Conservation (phyloP, 2,888 invertebrate genomes). For the Opisthograptis luteolata region DNA sequence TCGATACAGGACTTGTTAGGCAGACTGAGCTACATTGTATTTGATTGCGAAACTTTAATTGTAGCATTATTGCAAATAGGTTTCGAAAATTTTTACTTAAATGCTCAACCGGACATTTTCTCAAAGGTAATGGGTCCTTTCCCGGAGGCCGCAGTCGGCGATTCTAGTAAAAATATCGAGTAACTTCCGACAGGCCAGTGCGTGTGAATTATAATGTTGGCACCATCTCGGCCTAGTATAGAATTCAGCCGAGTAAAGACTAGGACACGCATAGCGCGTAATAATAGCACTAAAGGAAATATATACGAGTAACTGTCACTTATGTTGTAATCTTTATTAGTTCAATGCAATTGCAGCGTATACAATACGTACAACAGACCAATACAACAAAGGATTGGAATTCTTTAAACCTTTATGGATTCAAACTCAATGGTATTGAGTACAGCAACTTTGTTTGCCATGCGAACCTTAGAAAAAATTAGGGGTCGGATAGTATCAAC, state of each 20-base stretch:
- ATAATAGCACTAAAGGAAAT: neutral
- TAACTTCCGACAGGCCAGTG: slow-evolving; percentile 47
- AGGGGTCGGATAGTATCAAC: neutral
- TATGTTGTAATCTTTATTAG: neutral
- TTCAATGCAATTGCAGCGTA: neutral
- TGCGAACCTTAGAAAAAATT: neutral
- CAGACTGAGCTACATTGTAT: neutral
- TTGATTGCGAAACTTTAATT: slow-evolving; percentile 5
- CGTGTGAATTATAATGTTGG: slow-evolving; percentile 42
- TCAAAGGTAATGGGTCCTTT: slow-evolving; percentile 55
- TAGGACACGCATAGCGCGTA: neutral
- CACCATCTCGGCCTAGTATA: neutral
- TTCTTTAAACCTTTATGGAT: no score
- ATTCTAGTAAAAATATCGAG: slow-evolving; percentile 37
- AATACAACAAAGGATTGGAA: no score
- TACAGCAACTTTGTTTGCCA: no score
- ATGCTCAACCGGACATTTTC: slow-evolving; percentile 48
- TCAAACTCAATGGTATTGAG: no score
- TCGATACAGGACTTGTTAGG: neutral
- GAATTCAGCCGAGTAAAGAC: no score
- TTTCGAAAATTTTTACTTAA: slow-evolving; percentile 1
- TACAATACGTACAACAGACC: no score
- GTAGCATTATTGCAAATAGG: neutral
- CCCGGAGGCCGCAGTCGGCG: slow-evolving; percentile 53
- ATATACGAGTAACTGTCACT: neutral